phyloP scores from a whole-genome alignment of 2,113 vertebrate genomes.

The Psephotus haematonotus region DNA sequence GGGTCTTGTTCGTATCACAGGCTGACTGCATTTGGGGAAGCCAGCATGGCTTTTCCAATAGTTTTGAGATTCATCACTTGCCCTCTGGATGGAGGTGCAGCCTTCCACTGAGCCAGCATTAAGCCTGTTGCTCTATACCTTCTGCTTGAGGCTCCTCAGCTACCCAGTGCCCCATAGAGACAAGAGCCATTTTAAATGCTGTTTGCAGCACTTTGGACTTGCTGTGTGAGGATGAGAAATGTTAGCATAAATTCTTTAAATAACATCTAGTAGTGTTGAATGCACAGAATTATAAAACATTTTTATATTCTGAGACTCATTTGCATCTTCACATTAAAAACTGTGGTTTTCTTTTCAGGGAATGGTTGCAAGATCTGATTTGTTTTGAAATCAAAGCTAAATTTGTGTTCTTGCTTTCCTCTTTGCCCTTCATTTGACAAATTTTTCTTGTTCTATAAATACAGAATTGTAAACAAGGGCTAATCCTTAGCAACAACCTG shows the following conservation, averaged over 20 bases:
- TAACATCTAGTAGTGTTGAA: conserved; percentile 54
- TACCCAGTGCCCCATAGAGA: not conserved
- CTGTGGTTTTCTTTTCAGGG: conserved; percentile 52
- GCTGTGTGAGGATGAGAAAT: conserved; percentile 46
- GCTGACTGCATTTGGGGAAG: not conserved
- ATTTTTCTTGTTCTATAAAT: conserved; percentile 66
- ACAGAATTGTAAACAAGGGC: conserved; percentile 63
- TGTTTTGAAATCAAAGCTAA: conserved; percentile 67
- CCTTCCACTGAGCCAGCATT: rapidly evolving
- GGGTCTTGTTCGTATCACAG: not conserved
- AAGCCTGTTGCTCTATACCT: not conserved
- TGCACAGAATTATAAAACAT: conserved; percentile 64
- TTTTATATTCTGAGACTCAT: conserved; percentile 64
- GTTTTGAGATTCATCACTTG: not conserved
- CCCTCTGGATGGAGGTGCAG: not conserved
- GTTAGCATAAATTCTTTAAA: conserved; percentile 65
- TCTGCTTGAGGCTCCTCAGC: not conserved
- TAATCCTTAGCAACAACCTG: conserved; percentile 61
- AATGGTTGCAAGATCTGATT: conserved; percentile 56
- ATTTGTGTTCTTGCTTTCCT: conserved; percentile 56
- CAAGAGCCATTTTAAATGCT: not conserved
- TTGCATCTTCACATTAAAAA: conserved; percentile 65
- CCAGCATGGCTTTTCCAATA: rapidly evolving
- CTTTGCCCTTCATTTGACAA: conserved; percentile 64
- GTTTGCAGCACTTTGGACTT: conserved; percentile 54